These are phyloP conservation scores for Yponomeuta plumbellus DNA, from an alignment of 2,888 invertebrate species.

Conservation along the genomic window DNA sequence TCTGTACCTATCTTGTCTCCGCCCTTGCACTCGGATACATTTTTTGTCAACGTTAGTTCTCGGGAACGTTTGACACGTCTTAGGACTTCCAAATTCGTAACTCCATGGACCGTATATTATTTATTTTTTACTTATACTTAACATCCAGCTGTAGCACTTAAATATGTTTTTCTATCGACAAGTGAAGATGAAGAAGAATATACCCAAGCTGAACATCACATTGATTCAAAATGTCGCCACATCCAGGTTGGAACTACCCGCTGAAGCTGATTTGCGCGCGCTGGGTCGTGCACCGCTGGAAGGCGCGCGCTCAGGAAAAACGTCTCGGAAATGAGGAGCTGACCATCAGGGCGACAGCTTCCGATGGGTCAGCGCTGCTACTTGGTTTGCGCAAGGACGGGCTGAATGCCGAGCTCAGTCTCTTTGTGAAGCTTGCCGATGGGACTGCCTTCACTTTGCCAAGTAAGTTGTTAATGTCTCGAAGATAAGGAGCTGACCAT, in stretches of 20 bases:
- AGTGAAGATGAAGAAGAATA: not conserved
- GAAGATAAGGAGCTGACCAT: no score
- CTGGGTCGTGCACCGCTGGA: slow-evolving; percentile 56
- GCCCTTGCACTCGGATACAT: no score
- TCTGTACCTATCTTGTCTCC: no score
- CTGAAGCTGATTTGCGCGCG: slow-evolving; percentile 59
- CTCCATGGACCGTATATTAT: no score
- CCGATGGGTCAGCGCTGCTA: slow-evolving; percentile 73
- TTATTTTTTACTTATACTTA: no score
- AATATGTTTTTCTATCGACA: no score
- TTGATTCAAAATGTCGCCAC: not conserved
- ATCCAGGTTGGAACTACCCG: slow-evolving; percentile 66
- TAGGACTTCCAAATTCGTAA: no score
- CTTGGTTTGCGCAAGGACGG: slow-evolving; percentile 70
- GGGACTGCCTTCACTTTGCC: slow-evolving; percentile 49
- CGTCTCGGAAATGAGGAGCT: slow-evolving; percentile 55
- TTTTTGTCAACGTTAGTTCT: no score
- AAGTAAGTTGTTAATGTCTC: slow-evolving; percentile 37
- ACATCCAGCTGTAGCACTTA: no score
- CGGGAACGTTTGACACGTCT: no score
- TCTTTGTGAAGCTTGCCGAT: slow-evolving; percentile 66
- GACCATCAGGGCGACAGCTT: slow-evolving; percentile 71
- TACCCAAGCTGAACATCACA: not conserved
- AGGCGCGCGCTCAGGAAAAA: slow-evolving; percentile 41
- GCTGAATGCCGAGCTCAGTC: slow-evolving; percentile 67